Base-by-base conservation (phyloP, 2,888 invertebrate species). In the Trilocha varians region DNA sequence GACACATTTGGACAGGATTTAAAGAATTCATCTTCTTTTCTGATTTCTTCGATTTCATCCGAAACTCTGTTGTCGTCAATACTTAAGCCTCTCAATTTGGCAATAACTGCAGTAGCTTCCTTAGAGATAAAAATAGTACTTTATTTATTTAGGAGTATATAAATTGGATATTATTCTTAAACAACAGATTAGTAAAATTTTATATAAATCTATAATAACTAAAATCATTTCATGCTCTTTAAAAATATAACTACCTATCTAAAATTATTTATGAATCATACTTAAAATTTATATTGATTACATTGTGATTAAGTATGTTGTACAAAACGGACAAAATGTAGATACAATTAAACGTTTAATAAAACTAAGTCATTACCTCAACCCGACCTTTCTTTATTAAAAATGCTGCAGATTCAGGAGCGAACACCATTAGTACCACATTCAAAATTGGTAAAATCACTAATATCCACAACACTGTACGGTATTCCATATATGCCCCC, bases 361-460 rank as follows among this genome's bases (percentile, higher is more conserved):
- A 11, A 34, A 34, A 11, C 35, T 11, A 40, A 34, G 35, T 33
- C 32, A 13, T 17, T 46, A 80, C 80, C 16, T 74, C 58, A 38
- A 47, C 49, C 40, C 64, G 65, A 1, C 69, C 72, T 13, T 52
- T 50, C 33, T 76, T 77, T 2, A 79, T 58, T 35, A 78, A 51
- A 42, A 59, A 78, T 2, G 69, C 62, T 6, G 80, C 80, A 1
- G 80, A 75, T 43, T 80, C 79, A 1, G 80, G 79, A 25, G 68
- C 67, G 38, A 53, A 61, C 18, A 69, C 13, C 49, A 77, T 63
- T 13, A 65, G 14, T 0, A 65, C 15, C 0, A 62, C 48, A 2
- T 59, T 61, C 6, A 67, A 1, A 2, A 70, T 32, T 0, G 72
- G 66, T 5, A 72, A 13, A 11, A 45, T 50, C 1, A 69, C 36